Evolutionary conservation across 1,140 invertebrate species (phyloP), one percentile per base, ranked within the genome.

Genomic region (Bilobella aurantiaca): DNA sequence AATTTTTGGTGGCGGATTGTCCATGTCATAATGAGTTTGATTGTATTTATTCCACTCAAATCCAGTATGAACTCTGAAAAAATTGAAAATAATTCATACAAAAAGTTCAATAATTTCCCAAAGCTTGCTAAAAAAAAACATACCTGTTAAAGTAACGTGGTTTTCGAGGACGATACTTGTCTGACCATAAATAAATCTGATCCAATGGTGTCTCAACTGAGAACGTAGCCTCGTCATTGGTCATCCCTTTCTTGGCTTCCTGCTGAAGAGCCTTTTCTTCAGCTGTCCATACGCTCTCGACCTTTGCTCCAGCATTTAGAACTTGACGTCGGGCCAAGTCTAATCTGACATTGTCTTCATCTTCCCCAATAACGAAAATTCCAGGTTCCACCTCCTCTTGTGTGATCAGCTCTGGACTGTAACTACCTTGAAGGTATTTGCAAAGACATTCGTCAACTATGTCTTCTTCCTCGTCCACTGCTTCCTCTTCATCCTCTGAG

Each of bases 41-140:
- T 99, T 99, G 77, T 99, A 99, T 77, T 99, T 99, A 79, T 99
- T 99, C 97, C 97, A 99, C 76, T 99, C 96, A 79, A 99, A 99
- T 3, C 97, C 93, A 46, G 88, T 91, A 77, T 93, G 90, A 0
- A 93, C 89, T 63, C 78, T 78, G 69, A 12, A 73, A 71, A 64
- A 34, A 28, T 53, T 53, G 14, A 12, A 8, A 32, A 25, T n/a
- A 49, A 57, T 46, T 37, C 32, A 34, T 37, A 3, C 60, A 5
- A 30, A 47, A 30, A 53, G 8, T 27, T 27, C 5, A 27, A 57
- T 28, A 60, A 56, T n/a, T n/a, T n/a, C n/a, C n/a, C n/a, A n/a
- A n/a, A 47, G 28, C 29, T 84, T 81, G 2, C 84, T 82, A 66
- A 47, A 28, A 42, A 42, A 18, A 8, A 42, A 42, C 23, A 28